Evolutionary conservation across 2,797 vertebrate genomes (phyloP).

Genomic region (Malacoraja senta): DNA sequence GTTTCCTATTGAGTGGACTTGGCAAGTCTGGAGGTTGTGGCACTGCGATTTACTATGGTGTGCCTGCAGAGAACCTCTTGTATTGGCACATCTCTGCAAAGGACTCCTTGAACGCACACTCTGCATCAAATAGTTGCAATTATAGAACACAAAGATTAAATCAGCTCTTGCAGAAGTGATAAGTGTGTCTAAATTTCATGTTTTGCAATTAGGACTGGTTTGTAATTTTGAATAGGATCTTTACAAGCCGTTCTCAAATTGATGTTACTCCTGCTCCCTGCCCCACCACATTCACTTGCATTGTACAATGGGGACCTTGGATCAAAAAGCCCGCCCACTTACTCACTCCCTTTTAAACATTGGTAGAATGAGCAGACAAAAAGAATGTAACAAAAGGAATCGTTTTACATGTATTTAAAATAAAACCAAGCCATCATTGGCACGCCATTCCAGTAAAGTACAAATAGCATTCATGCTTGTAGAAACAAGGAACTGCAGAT

Average conservation of each 20-base stretch:
- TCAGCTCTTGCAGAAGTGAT: neutral
- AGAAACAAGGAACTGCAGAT: too few species aligned
- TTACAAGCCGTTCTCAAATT: neutral
- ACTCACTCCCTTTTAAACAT: neutral
- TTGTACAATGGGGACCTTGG: neutral
- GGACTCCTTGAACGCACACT: neutral
- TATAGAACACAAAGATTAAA: neutral
- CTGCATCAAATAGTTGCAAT: neutral
- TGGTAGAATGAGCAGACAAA: neutral
- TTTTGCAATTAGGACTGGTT: neutral
- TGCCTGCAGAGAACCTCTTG: too few species aligned
- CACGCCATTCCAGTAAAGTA: too few species aligned
- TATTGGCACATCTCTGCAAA: neutral
- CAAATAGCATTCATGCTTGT: too few species aligned
- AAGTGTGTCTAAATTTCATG: neutral
- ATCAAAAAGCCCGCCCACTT: neutral
- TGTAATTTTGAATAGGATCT: neutral
- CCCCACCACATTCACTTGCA: neutral
- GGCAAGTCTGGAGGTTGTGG: neutral
- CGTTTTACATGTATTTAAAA: too few species aligned
- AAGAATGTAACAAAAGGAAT: too few species aligned
- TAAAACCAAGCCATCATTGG: too few species aligned
- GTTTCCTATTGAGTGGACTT: neutral
- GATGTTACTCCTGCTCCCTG: neutral
- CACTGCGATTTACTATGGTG: neutral